These are phyloP conservation scores for Ceratitis capitata DNA, from an alignment of 1,140 invertebrate genomes.

Conservation along the genomic window DNA sequence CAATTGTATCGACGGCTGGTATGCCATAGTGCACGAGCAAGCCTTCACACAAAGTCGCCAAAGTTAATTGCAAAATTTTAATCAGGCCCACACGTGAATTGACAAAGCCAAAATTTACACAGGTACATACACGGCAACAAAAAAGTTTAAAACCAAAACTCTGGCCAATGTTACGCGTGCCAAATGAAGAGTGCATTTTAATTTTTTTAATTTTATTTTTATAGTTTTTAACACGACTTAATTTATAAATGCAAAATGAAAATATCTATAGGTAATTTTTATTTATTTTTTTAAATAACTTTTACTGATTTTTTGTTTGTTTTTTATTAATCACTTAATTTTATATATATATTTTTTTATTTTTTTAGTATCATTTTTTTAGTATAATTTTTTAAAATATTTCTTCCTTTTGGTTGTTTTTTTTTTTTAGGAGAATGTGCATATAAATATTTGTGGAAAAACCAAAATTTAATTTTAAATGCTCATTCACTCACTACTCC, in stretches of 20 bases:
- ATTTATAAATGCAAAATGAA: neutral
- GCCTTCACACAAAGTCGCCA: conserved; percentile 80
- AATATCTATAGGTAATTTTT: neutral
- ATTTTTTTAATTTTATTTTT: neutral
- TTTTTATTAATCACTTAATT: neutral
- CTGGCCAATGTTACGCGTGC: conserved; percentile 56
- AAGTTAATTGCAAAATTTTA: conserved; percentile 79
- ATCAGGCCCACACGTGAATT: conserved; percentile 75
- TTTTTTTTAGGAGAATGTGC: neutral
- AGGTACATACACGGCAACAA: conserved; percentile 80
- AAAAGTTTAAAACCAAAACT: conserved; percentile 73
- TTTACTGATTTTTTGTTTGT: neutral
- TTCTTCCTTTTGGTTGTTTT: neutral
- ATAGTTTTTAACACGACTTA: neutral
- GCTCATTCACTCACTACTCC: neutral
- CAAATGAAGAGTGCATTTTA: conserved; percentile 46
- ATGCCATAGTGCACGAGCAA: conserved; percentile 79
- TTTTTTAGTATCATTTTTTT: neutral
- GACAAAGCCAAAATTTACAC: conserved; percentile 78
- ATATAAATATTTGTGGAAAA: neutral
- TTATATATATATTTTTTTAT: neutral
- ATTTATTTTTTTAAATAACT: neutral
- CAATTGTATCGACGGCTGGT: conserved; percentile 72
- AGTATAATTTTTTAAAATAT: neutral
- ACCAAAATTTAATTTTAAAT: neutral